Percentiles rank a stretch among this genome's conserved stretches.
phyloP scores from a whole-genome alignment of 2,797 vertebrate genomes.

The Brachyrhaphis roseni region DNA sequence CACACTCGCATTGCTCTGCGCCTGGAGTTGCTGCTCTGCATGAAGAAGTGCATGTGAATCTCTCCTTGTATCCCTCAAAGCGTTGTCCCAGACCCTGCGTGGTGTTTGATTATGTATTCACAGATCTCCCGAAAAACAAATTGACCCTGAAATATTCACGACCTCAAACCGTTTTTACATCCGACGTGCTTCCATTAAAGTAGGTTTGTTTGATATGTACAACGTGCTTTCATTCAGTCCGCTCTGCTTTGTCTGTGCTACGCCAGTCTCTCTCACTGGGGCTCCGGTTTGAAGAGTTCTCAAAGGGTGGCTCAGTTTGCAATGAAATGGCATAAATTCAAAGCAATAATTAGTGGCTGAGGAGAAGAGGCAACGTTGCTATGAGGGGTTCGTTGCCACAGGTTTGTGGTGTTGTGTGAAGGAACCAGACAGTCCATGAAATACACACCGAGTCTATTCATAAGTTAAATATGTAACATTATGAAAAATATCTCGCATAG shows the following conservation, averaged over 20 bases:
- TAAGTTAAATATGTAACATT: background rate
- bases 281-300: conserved; percentile 57
- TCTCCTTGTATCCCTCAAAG: background rate
- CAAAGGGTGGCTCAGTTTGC: conserved; percentile 58
- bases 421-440: background rate
- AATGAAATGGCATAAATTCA: conserved; percentile 68
- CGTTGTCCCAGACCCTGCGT: conserved; percentile 24
- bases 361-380: conserved; percentile 54
- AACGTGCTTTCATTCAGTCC: conserved; percentile 49
- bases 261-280: conserved; percentile 31
- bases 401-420: conserved; percentile 21
- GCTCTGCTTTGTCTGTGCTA: conserved; percentile 40
- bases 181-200: conserved; percentile 33
- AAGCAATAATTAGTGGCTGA: conserved; percentile 67
- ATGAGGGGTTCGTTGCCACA: conserved; percentile 43
- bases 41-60: conserved; percentile 88
- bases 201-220: conserved; percentile 65
- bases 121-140: conserved; percentile 14
- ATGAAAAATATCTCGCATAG: background rate
- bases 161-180: conserved; percentile 8
- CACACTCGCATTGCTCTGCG: conserved; percentile 97
- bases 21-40: conserved; percentile 94
- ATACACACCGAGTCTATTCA: background rate
- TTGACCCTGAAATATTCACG: conserved; percentile 21
- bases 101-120: conserved; percentile 13